Evolutionary conservation across 2,113 vertebrate species (phyloP).

Genomic region (Chunga burmeisteri): DNA sequence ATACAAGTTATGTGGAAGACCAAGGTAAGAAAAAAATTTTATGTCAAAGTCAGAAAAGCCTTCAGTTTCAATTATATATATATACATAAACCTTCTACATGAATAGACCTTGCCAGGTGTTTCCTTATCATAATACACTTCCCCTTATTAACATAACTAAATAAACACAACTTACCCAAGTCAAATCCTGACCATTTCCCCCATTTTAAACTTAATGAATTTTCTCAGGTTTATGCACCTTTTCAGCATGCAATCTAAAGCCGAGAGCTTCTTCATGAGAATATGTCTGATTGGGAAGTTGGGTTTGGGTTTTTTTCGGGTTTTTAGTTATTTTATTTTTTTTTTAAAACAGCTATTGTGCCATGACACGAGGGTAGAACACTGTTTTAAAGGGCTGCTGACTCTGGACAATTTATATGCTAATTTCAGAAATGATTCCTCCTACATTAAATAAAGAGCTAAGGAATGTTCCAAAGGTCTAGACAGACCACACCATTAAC

Average conservation of each 20-base stretch:
- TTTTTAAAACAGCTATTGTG: background rate
- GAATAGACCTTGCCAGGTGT: background rate
- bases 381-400: constrained; percentile 54
- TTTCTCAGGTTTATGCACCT: background rate
- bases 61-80: background rate
- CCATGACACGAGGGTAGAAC: constrained; percentile 25
- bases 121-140: background rate
- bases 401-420: constrained; percentile 69
- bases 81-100: accelerated
- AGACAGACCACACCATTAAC: constrained; percentile 49
- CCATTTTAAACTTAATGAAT: background rate
- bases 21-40: background rate
- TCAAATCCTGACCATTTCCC: background rate
- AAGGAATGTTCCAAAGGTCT: constrained; percentile 81
- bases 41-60: background rate
- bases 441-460: constrained; percentile 63
- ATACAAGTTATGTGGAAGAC: background rate
- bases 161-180: background rate
- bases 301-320: too few species aligned
- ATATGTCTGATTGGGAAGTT: background rate
- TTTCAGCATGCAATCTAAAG: background rate
- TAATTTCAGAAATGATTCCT: constrained; percentile 72
- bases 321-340: too few species aligned
- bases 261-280: background rate
- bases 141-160: background rate